Percentiles rank a stretch among this genome's conserved stretches.
Conservation (phyloP, 2,113 vertebrate species). For the Stigmatopora nigra region DNA sequence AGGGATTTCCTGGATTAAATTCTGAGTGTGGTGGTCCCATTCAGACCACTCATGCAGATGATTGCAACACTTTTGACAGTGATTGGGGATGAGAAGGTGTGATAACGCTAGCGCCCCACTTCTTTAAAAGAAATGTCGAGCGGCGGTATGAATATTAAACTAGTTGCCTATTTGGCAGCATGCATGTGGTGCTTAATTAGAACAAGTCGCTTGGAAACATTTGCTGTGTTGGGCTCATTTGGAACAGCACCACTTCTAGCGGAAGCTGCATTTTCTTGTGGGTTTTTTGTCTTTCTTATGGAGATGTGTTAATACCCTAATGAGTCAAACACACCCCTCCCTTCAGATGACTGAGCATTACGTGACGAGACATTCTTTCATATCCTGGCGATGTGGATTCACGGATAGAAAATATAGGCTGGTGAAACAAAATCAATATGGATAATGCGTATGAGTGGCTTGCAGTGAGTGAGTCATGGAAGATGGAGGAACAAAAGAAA, state of each 20-base stretch:
- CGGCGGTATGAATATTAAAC: constrained; percentile 32
- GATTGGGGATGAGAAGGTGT: background rate
- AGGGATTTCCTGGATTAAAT: no score
- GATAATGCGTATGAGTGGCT: background rate
- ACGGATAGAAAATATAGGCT: constrained; percentile 8
- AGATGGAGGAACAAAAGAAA: background rate
- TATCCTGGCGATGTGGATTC: background rate
- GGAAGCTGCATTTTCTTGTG: constrained; percentile 16
- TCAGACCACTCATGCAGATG: constrained; percentile 3
- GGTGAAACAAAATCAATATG: constrained; percentile 8
- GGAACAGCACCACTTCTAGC: constrained; percentile 11
- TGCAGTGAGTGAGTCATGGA: constrained; percentile 10
- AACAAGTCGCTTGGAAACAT: constrained; percentile 22
- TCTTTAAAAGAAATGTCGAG: constrained; percentile 14
- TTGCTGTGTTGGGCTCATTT: constrained; percentile 13
- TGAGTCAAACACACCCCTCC: constrained; percentile 18
- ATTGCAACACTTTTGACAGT: constrained; percentile 11
- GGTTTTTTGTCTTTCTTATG: background rate
- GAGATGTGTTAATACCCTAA: constrained; percentile 1
- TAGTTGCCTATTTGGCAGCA: constrained; percentile 25
- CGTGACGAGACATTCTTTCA: background rate
- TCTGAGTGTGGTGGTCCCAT: background rate
- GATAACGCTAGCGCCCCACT: constrained; percentile 9
- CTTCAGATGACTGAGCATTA: constrained; percentile 7
- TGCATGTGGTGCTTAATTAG: constrained; percentile 16